phyloP scores from a whole-genome alignment of 2,113 vertebrate genomes.

The Lasiurus borealis region DNA sequence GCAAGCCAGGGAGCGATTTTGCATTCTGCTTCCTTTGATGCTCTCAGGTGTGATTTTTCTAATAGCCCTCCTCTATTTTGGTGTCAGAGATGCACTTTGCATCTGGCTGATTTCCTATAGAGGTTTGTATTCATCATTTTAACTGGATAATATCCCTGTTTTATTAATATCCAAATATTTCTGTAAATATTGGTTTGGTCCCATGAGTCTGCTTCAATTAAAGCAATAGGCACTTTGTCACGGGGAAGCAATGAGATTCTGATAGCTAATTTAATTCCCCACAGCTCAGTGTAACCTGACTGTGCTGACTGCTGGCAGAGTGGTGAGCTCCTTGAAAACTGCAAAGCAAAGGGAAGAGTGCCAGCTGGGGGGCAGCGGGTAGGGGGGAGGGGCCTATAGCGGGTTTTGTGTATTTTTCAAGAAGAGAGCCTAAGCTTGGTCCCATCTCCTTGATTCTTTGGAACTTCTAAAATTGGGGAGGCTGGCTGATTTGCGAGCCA shows the following conservation, averaged over 20 bases:
- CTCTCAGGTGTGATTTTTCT: slow-evolving; percentile 49
- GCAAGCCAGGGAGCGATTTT: neutral
- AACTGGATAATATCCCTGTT: slow-evolving; percentile 33
- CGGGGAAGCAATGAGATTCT: neutral
- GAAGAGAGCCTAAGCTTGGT: neutral
- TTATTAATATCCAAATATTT: slow-evolving; percentile 67
- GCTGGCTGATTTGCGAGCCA: neutral
- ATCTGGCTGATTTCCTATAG: slow-evolving; percentile 60
- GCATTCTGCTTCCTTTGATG: neutral
- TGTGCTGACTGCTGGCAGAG: neutral
- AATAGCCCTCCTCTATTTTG: slow-evolving; percentile 39
- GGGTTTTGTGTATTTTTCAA: neutral
- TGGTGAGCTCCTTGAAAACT: neutral
- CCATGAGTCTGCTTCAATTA: slow-evolving; percentile 51
- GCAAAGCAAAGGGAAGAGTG: neutral
- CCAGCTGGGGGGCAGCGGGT: too few relatives aligned
- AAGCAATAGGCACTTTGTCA: slow-evolving; percentile 53
- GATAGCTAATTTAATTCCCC: neutral
- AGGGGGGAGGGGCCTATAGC: too few relatives aligned
- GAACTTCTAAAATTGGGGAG: neutral
- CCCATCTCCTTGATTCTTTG: neutral
- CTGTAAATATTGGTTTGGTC: slow-evolving; percentile 61
- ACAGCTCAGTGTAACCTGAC: neutral
- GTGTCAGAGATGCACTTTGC: slow-evolving; percentile 32
- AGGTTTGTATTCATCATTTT: slow-evolving; percentile 51